Conservation (phyloP, 2,797 vertebrate genomes). For the Cyprinella venusta region DNA sequence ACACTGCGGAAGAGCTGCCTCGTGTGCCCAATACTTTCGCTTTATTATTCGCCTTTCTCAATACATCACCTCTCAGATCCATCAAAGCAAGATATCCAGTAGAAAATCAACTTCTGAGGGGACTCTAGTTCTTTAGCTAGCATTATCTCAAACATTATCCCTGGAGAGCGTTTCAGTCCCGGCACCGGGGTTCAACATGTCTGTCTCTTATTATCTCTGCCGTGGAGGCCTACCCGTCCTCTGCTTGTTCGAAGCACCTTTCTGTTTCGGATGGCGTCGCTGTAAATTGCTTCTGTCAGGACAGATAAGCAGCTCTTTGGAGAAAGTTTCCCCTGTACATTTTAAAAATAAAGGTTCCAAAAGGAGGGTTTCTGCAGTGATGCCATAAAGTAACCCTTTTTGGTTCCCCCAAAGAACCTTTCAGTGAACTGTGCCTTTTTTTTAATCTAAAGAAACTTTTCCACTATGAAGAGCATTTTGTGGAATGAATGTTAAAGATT, state of each 20-base stretch:
- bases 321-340: background rate
- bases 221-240: slow-evolving; percentile 65
- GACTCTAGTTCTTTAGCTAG: slow-evolving; percentile 18
- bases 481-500: background rate
- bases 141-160: slow-evolving; percentile 32
- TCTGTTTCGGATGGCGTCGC: slow-evolving; percentile 69
- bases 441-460: background rate
- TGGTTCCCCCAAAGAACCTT: background rate
- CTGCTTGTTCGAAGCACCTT: slow-evolving; percentile 60
- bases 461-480: background rate
- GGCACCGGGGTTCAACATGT: slow-evolving; percentile 18
- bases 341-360: background rate
- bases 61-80: slow-evolving; percentile 15
- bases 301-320: slow-evolving; percentile 73
- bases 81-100: slow-evolving; percentile 3
- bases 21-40: background rate
- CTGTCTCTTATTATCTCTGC: slow-evolving; percentile 58
- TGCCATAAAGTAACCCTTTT: background rate
- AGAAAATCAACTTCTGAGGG: background rate
- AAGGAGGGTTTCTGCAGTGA: background rate
- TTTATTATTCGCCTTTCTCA: slow-evolving; percentile 17
- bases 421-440: background rate
- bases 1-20: background rate
- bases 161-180: slow-evolving; percentile 11
- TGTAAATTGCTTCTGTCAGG: slow-evolving; percentile 81